Conservation (phyloP, 1,140 invertebrate genomes). For the Limonius californicus region DNA sequence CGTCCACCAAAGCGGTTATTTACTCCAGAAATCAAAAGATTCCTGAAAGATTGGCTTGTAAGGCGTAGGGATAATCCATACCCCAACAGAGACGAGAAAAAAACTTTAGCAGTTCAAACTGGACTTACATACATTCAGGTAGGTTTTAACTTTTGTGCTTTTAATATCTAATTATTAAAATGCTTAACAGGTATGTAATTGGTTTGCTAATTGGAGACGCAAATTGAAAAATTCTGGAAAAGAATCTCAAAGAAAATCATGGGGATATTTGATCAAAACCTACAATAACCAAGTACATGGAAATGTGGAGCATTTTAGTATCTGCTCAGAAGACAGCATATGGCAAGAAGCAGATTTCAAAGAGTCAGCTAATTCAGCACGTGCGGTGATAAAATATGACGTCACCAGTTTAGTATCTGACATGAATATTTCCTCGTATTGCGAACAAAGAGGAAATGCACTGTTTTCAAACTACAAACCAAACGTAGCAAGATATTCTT, state of each 20-base stretch:
- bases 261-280: slow-evolving; percentile 67
- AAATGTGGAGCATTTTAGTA: slow-evolving; percentile 71
- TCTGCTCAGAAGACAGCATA: slow-evolving; percentile 69
- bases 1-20: slow-evolving; percentile 64
- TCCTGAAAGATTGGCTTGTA: slow-evolving; percentile 68
- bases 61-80: slow-evolving; percentile 68
- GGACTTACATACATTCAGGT: slow-evolving; percentile 69
- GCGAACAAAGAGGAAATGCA: slow-evolving; percentile 33
- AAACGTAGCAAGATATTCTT: background rate
- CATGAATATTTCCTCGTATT: slow-evolving; percentile 31
- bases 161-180: slow-evolving; percentile 2
- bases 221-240: slow-evolving; percentile 67
- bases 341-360: slow-evolving; percentile 58
- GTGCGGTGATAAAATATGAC: slow-evolving; percentile 20
- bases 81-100: slow-evolving; percentile 68
- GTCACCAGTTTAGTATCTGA: slow-evolving; percentile 23
- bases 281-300: slow-evolving; percentile 67
- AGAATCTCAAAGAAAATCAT: slow-evolving; percentile 60
- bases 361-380: background rate
- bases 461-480: slow-evolving; percentile 18
- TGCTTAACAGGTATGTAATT: slow-evolving; percentile 62
- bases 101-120: slow-evolving; percentile 62
- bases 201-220: slow-evolving; percentile 72
- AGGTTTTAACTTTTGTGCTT: slow-evolving; percentile 9
- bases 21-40: slow-evolving; percentile 69